A percentile compares a stretch with the other conserved stretches of the same genome.
Evolutionary conservation across 2,888 invertebrate genomes (phyloP).

Genomic region (Caenorhabditis sulstoni): DNA sequence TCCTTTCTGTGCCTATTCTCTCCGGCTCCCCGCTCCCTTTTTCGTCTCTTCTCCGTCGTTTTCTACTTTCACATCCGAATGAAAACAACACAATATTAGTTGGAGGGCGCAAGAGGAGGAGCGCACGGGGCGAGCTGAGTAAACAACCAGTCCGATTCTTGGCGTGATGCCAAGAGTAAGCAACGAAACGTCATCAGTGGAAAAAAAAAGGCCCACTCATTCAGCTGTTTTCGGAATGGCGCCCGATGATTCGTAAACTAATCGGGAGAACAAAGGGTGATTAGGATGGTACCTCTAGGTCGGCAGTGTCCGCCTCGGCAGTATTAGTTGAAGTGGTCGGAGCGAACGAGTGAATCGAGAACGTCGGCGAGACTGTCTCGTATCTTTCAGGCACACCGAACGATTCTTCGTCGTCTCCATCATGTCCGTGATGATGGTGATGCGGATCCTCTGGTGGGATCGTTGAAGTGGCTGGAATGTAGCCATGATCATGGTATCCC

Average conservation of each 20-base stretch:
- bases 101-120: slow-evolving; percentile 9
- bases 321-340: slow-evolving; percentile 51
- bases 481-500: slow-evolving; percentile 9
- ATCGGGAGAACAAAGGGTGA: not conserved
- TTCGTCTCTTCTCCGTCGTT: too few relatives aligned
- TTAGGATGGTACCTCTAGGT: slow-evolving; percentile 37
- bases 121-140: slow-evolving; percentile 22
- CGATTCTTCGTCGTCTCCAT: slow-evolving; percentile 35
- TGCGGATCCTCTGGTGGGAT: slow-evolving; percentile 19
- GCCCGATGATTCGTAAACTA: too few relatives aligned
- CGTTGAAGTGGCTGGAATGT: not conserved
- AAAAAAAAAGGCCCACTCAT: not conserved
- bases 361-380: slow-evolving; percentile 51
- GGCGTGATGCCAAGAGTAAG: slow-evolving; percentile 42
- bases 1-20: not conserved
- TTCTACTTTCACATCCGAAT: slow-evolving; percentile 9
- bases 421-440: slow-evolving; percentile 6
- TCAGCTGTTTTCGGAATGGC: too few relatives aligned
- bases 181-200: slow-evolving; percentile 9
- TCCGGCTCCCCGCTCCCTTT: slow-evolving; percentile 20
- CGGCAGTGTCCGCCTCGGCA: slow-evolving; percentile 41
- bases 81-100: slow-evolving; percentile 54
- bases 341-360: slow-evolving; percentile 55
- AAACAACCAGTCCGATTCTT: slow-evolving; percentile 28
- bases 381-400: slow-evolving; percentile 41